Base-by-base conservation (phyloP, 2,888 invertebrate species). In the Willowsia nigromaculata region DNA sequence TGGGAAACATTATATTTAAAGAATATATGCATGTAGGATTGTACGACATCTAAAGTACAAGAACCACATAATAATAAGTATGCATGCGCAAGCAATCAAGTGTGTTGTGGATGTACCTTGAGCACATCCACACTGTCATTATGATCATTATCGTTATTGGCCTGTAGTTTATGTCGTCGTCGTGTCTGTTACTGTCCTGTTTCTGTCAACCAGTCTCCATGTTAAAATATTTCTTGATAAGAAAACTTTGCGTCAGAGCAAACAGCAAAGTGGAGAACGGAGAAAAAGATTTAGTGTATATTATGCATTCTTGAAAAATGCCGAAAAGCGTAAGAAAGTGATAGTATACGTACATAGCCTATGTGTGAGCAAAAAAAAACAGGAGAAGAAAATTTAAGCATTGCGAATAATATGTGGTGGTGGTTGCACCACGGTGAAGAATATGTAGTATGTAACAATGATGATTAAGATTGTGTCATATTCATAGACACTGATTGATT, bases 131-230 rank as follows among this genome's bases (percentile, higher is more conserved):
- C 78, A 83, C 50, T 53, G 88, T 65, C 84, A 65, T 84, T 83
- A 83, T 50, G 83, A 88, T 78, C 83, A 65, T 88, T 88, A 88
- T 88, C 88, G 18, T 76, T 78, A 84, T 88, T 83, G 37, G 65
- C 53, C 59, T 25, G 86, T 88, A 84, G 83, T 88, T 88, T 84
- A 88, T 84, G 83, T 68, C 88, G 78, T 84, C 76, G 84, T 88
- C 83, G 83, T 88, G 83, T 78, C 71, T 82, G 43, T 71, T 62
- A 53, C 40, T 88, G 88, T 84, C 78, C 78, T 88, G 88, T 88
- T 65, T 78, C 88, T 88, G 88, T 88, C 88, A 88, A 84, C 84
- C 76, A 62, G 82, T 84, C 78, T 84, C 74, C 87, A 71, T 47
- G 40, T 82, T 82, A 27, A 88, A 88, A 82, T 87, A 82, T 81